Base-by-base conservation (phyloP, 2,113 vertebrate genomes). In the Thermophis baileyi region DNA sequence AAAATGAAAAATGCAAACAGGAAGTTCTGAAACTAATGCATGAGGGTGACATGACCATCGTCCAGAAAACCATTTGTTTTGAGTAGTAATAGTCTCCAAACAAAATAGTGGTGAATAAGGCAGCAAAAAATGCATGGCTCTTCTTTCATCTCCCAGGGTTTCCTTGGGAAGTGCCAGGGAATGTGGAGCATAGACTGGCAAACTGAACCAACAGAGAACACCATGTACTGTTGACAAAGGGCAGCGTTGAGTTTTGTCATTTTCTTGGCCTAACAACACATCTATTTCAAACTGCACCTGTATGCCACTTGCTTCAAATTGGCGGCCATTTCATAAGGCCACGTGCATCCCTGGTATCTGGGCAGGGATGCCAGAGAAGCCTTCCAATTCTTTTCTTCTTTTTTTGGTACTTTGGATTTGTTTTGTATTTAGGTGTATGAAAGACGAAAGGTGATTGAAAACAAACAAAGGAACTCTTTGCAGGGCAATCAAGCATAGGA, bases 111-210 rank as follows among this genome's bases (percentile, higher is more conserved):
- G 93, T 74, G 91, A 91, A 92, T 0, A 55, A 1, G 74, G 89
- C 10, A 57, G 92, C 93, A 69, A 11, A 11, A 57, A 90, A 87
- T 91, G 91, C 92, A 51, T 93, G 54, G 0, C 35, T 35, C 69
- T 74, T 74, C 63, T 20, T 74, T 20, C 69, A 20, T 35, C 16
- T 74, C 69, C 69, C 69, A 74, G 95, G 94, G 94, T 93, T 94
- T 95, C 86, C 93, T 96, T 96, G 95, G 94, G 92, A 96, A 95
- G 92, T 87, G 47, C 51, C 74, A 50, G 89, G n/a, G n/a, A 69
- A 74, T 74, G n/a, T 74, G 69, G n/a, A 40, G 5, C n/a, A 40
- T 18, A 74, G 69, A 7, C n/a, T 40, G n/a, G 69, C 14, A 81
- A 92, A 94, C 47, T 95, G 94, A 95, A 40, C 93, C 96, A 96